phyloP scores from a whole-genome alignment of 2,888 invertebrate species.

The Lamellibrachia columna region DNA sequence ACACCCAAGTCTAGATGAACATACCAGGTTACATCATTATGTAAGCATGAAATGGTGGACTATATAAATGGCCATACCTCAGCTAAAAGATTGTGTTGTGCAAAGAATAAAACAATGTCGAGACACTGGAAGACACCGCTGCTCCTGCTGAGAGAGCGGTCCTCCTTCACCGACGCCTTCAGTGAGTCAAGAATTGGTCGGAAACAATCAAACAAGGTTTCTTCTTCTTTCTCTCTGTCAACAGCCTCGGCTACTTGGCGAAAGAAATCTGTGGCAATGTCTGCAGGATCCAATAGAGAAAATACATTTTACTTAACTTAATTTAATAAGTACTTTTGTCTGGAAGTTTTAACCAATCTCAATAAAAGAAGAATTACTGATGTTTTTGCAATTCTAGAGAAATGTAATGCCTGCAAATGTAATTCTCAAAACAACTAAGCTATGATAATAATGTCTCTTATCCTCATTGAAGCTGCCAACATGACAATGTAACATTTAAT shows the following conservation, averaged over 20 bases:
- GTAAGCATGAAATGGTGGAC: background rate
- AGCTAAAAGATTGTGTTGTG: conserved; percentile 49
- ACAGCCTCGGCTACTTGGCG: conserved; percentile 49
- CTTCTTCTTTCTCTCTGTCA: conserved; percentile 49
- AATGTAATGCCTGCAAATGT: too few species aligned
- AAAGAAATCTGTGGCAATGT: conserved; percentile 48
- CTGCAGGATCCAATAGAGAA: conserved; percentile 13
- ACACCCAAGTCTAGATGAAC: too few species aligned
- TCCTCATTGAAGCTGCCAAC: too few species aligned
- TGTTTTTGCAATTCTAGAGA: too few species aligned
- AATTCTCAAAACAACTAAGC: too few species aligned
- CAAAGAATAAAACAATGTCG: conserved; percentile 53
- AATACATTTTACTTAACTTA: background rate
- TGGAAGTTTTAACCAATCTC: too few species aligned
- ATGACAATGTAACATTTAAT: too few species aligned
- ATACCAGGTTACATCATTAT: background rate
- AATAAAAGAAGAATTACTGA: too few species aligned
- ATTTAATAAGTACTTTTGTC: too few species aligned
- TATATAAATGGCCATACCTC: conserved; percentile 44
- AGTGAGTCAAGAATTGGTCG: conserved; percentile 32
- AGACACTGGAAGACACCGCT: background rate
- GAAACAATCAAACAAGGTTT: conserved; percentile 37
- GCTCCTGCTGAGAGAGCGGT: conserved; percentile 26
- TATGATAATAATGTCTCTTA: too few species aligned
- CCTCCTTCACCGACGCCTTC: conserved; percentile 24